These are phyloP conservation scores for Galerucella pusilla DNA, from an alignment of 2,888 invertebrate species.

Conservation along the genomic window DNA sequence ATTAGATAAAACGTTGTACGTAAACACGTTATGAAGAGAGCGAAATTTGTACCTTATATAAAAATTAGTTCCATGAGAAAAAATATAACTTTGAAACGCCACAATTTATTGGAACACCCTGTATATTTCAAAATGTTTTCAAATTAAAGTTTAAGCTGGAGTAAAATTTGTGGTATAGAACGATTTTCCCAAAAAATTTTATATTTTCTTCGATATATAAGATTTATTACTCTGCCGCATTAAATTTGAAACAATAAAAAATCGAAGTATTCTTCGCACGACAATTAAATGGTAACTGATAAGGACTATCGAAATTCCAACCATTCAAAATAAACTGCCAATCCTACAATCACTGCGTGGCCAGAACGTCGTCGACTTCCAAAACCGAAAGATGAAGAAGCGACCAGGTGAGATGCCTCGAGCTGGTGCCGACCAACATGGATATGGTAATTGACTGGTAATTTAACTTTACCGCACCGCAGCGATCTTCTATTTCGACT, in stretches of 20 bases:
- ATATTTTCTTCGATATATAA: too few relatives aligned
- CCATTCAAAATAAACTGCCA: not conserved
- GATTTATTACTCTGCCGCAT: too few relatives aligned
- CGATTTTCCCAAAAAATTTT: too few relatives aligned
- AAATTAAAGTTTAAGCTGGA: too few relatives aligned
- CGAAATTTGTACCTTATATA: too few relatives aligned
- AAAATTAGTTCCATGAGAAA: too few relatives aligned
- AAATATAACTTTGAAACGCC: too few relatives aligned
- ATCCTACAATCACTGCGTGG: constrained; percentile 4
- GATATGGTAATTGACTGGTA: constrained; percentile 62
- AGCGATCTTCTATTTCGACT: constrained; percentile 47
- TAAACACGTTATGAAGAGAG: too few relatives aligned
- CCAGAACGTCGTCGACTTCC: constrained; percentile 2
- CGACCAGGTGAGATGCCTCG: constrained; percentile 51
- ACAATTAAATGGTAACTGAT: not conserved
- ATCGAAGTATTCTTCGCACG: not conserved
- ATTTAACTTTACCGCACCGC: constrained; percentile 54
- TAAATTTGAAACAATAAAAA: not conserved
- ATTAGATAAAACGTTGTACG: too few relatives aligned
- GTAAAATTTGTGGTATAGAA: too few relatives aligned
- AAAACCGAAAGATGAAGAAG: constrained; percentile 37
- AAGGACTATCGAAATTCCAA: not conserved
- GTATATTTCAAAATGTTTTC: too few relatives aligned
- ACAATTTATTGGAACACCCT: too few relatives aligned
- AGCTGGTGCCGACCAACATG: constrained; percentile 49